Base-by-base conservation (phyloP, 2,113 vertebrate species). In the Sialia sialis region DNA sequence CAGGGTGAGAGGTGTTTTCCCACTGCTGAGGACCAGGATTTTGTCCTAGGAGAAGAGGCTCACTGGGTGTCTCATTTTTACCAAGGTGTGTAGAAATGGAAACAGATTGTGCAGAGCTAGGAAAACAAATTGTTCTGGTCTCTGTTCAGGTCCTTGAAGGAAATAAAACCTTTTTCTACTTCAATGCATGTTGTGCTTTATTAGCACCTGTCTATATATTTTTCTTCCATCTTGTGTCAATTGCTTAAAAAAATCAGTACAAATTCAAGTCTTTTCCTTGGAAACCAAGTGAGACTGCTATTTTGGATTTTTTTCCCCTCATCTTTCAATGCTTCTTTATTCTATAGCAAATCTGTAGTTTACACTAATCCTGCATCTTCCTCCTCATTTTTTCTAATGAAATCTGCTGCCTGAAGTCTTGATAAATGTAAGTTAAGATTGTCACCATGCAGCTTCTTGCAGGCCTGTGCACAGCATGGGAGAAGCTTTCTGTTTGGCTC, bases 31-130 rank as follows among this genome's bases (percentile, higher is more conserved):
- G 32, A 51, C 7, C 22, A n/a, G 52, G n/a, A 30, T 30, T 29
- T 9, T 30, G 15, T 36, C 5, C 17, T 43, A 27, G 20, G 36
- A 48, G 8, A 52, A 48, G 10, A 63, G 11, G 39, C 16, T 64
- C 0, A 0, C 2, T 1, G 3, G 3, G 2, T 59, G 23, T 34
- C 32, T 56, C 36, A 5, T 10, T 63, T 87, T 72, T 58, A 13
- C 62, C 34, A 49, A 29, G 22, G 16, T 7, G 4, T 44, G 6
- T 39, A 68, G 10, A 38, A 43, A 73, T 63, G 13, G 41, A 75
- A 30, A 22, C 9, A 46, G 16, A 38, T 10, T 25, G 5, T 79
- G 27, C n/a, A 73, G 30, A 41, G 58, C 13, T 23, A 46, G 43
- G 23, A 44, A 56, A 60, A 76, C 48, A 25, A 81, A 36, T 52